Evolutionary conservation across 2,888 invertebrate genomes (phyloP).

Genomic region (Andrena chrysosceles): DNA sequence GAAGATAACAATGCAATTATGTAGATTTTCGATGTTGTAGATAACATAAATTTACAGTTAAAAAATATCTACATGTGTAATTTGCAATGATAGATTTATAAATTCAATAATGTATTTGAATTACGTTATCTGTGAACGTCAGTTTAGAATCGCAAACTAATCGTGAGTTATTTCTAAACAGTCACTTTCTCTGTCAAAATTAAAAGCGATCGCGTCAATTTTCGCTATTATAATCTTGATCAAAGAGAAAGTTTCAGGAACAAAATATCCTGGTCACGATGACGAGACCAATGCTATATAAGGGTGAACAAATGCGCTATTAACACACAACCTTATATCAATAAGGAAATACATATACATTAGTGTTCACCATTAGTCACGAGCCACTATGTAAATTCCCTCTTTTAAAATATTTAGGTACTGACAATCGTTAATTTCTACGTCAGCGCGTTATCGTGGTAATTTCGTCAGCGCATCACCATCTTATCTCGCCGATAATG

Average conservation of each 20-base stretch:
- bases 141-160: background rate
- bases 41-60: too few species aligned
- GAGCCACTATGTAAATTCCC: background rate
- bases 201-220: background rate
- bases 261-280: slow-evolving; percentile 26
- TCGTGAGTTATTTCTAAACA: background rate
- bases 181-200: background rate
- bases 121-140: too few species aligned
- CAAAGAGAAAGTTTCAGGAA: slow-evolving; percentile 31
- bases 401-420: background rate
- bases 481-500: slow-evolving; percentile 3
- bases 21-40: too few species aligned
- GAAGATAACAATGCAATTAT: too few species aligned
- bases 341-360: slow-evolving; percentile 8
- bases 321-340: background rate
- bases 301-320: background rate
- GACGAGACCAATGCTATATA: slow-evolving; percentile 15
- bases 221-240: background rate
- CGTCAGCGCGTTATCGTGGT: background rate
- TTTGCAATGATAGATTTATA: background rate
- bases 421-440: slow-evolving; percentile 1
- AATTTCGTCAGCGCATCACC: background rate
- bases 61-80: background rate
- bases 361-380: slow-evolving; percentile 12
- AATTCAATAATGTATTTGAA: background rate